Evolutionary conservation across 2,888 invertebrate genomes (phyloP).

Genomic region (Muscina levida): DNA sequence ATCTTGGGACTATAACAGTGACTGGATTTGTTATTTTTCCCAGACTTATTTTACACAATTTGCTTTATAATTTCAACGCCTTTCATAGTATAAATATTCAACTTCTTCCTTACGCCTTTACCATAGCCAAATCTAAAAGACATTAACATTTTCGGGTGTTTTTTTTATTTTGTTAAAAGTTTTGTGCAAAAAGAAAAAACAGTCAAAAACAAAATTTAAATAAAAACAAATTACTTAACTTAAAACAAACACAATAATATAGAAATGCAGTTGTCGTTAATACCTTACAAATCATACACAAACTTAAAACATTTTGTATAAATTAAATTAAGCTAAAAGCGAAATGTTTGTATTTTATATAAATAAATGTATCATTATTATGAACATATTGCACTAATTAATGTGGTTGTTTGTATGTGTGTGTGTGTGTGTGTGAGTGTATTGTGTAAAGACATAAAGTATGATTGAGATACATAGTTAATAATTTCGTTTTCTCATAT

Average conservation of each 20-base stretch:
- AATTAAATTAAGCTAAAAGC: constrained; percentile 53
- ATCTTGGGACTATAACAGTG: too few relatives aligned
- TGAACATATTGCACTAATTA: constrained; percentile 58
- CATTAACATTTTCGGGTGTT: constrained; percentile 6
- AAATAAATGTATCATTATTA: constrained; percentile 5
- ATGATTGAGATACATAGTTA: constrained; percentile 26
- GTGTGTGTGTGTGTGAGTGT: constrained; percentile 2
- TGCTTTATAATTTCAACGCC: too few relatives aligned
- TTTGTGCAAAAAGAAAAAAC: constrained; percentile 36
- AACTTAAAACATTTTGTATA: constrained; percentile 40
- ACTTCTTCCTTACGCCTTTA: too few relatives aligned
- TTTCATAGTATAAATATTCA: too few relatives aligned
- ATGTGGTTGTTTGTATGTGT: constrained; percentile 10
- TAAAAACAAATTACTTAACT: constrained; percentile 11
- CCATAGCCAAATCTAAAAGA: too few relatives aligned
- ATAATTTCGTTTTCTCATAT: not conserved
- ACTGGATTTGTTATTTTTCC: too few relatives aligned
- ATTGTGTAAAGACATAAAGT: constrained; percentile 15
- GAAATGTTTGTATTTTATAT: constrained; percentile 16
- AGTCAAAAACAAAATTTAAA: constrained; percentile 23
- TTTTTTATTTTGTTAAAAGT: constrained; percentile 31
- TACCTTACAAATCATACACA: constrained; percentile 14
- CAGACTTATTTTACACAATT: too few relatives aligned
- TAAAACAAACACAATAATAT: constrained; percentile 23
- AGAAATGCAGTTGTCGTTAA: constrained; percentile 39